These are phyloP conservation scores for Matsumyia berberina DNA, from an alignment of 2,888 invertebrate genomes.

Conservation along the genomic window DNA sequence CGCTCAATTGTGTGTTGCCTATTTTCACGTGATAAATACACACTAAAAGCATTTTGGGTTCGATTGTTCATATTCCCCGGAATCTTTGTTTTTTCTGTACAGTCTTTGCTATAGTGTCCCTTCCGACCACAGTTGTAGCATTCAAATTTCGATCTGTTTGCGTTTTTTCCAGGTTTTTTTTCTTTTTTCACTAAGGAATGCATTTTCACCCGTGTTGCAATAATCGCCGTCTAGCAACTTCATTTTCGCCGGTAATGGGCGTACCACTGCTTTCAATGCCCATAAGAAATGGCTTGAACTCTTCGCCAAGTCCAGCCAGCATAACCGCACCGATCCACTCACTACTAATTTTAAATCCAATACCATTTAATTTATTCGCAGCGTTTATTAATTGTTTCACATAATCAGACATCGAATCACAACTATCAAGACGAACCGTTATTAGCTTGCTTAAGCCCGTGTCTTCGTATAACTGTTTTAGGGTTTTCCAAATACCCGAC, in stretches of 20 bases:
- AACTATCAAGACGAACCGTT: slow-evolving; percentile 39
- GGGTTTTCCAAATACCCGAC: slow-evolving; percentile 41
- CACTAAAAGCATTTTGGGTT: background rate
- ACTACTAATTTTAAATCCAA: slow-evolving; percentile 50
- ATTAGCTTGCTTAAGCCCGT: slow-evolving; percentile 56
- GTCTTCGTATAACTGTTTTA: slow-evolving; percentile 59
- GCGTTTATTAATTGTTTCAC: slow-evolving; percentile 49
- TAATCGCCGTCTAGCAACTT: slow-evolving; percentile 36
- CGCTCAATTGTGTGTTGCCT: no score
- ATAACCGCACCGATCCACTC: slow-evolving; percentile 66
- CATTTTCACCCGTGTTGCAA: background rate
- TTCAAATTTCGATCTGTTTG: no score
- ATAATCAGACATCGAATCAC: slow-evolving; percentile 54
- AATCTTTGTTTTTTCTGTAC: no score
- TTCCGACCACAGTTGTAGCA: background rate
- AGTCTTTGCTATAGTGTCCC: slow-evolving; percentile 1
- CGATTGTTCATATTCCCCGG: background rate
- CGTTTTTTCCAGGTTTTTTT: no score
- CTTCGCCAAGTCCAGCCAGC: slow-evolving; percentile 77
- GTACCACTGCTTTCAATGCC: slow-evolving; percentile 77
- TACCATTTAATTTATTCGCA: slow-evolving; percentile 53
- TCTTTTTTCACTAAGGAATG: no score
- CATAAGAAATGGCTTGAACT: slow-evolving; percentile 79
- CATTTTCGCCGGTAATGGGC: slow-evolving; percentile 59
- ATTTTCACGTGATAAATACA: background rate